Percentiles rank a stretch among this genome's conserved stretches.
Evolutionary conservation across 2,888 invertebrate genomes (phyloP).

Genomic region (Leptura quadrifasciata): DNA sequence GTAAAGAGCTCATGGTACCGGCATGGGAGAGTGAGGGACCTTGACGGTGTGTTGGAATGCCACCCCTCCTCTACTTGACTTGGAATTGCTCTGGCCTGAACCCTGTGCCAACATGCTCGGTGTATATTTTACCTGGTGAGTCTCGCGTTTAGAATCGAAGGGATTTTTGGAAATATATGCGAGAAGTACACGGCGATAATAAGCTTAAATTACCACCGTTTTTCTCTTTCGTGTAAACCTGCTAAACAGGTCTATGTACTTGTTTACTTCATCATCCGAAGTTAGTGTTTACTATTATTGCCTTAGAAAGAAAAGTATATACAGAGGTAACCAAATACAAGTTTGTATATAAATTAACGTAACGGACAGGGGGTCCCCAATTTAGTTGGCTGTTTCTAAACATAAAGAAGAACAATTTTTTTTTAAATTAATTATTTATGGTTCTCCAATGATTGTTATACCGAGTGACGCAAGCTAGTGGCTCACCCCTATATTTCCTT

Average conservation of each 20-base stretch:
- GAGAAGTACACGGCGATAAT: not conserved
- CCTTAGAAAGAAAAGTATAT: no score
- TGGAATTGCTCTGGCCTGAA: constrained; percentile 29
- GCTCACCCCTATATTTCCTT: no score
- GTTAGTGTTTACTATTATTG: not conserved
- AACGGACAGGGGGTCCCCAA: no score
- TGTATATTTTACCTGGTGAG: constrained; percentile 11
- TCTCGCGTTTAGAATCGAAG: not conserved
- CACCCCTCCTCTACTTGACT: constrained; percentile 56
- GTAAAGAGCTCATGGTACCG: constrained; percentile 28
- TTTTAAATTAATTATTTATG: no score
- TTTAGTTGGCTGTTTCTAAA: no score
- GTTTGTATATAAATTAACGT: no score
- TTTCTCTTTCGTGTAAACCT: no score
- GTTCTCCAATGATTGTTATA: no score
- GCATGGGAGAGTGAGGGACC: constrained; percentile 58
- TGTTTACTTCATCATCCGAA: not conserved
- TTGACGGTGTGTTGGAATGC: constrained; percentile 65
- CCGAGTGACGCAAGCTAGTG: no score
- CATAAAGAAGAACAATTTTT: no score
- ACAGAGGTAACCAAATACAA: no score
- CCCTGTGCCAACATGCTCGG: constrained; percentile 18
- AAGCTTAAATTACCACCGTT: not conserved
- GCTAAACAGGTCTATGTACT: not conserved
- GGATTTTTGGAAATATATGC: constrained; percentile 10